Evolutionary conservation across 2,113 vertebrate species (phyloP).

Genomic region (Clarias macrocephalus): DNA sequence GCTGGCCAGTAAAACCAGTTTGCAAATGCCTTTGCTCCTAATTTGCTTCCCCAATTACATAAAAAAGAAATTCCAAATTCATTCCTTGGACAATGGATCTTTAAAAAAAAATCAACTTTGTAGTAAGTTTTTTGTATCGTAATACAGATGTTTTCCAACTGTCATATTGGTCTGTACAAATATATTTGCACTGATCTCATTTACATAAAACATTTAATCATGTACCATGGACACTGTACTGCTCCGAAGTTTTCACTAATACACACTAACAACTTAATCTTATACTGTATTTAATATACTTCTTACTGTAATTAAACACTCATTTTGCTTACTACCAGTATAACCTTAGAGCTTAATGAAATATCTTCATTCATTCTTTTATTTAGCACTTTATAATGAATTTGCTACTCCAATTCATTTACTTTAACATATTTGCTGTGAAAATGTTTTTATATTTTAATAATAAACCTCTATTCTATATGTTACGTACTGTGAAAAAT

Average conservation of each 20-base stretch:
- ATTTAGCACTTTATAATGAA: background rate
- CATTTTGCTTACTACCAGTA: conserved; percentile 1
- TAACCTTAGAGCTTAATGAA: background rate
- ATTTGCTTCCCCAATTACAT: background rate
- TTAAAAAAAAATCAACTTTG: background rate
- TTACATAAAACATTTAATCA: background rate
- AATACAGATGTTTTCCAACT: background rate
- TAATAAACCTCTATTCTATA: background rate
- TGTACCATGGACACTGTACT: background rate
- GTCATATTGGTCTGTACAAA: background rate
- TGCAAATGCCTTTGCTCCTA: conserved; percentile 34
- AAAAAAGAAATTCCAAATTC: background rate
- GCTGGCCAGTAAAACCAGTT: conserved; percentile 17
- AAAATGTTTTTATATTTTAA: background rate
- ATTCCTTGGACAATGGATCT: background rate
- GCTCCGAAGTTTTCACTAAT: background rate
- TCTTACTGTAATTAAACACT: background rate
- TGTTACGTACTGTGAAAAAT: background rate
- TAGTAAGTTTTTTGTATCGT: background rate
- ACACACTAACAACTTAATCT: background rate
- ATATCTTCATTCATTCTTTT: background rate
- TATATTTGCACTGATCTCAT: background rate
- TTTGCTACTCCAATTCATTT: background rate
- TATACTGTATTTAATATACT: background rate
- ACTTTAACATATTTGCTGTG: background rate